Conservation (phyloP, 2,113 vertebrate genomes). For the Siniperca chuatsi region DNA sequence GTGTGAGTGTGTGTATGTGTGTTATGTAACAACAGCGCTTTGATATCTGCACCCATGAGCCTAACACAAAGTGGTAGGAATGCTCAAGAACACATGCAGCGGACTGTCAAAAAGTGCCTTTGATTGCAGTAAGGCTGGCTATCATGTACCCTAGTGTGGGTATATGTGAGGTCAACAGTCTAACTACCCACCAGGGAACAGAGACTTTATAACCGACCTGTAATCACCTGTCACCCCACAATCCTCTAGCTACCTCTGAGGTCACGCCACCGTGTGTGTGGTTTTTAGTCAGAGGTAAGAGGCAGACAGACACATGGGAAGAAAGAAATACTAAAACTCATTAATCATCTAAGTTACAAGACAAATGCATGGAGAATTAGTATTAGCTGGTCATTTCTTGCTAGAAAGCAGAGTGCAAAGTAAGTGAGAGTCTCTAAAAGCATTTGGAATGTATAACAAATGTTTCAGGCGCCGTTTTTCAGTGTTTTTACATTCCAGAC, state of each 20-base stretch:
- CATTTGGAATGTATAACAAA: conserved; percentile 59
- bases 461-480: conserved; percentile 40
- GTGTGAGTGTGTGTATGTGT: conserved; percentile 25
- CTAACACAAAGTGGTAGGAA: conserved; percentile 10
- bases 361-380: conserved; percentile 33
- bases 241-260: conserved; percentile 40
- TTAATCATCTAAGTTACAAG: conserved; percentile 38
- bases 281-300: conserved; percentile 40
- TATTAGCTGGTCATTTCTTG: conserved; percentile 26
- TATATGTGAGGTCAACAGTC: conserved; percentile 25
- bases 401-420: conserved; percentile 36
- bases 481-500: conserved; percentile 73
- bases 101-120: conserved; percentile 65
- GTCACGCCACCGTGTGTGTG: conserved; percentile 37
- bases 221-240: conserved; percentile 56
- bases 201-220: conserved; percentile 37
- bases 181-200: conserved; percentile 44
- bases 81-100: conserved; percentile 28
- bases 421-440: conserved; percentile 40
- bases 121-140: conserved; percentile 51
- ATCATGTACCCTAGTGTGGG: conserved; percentile 27
- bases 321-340: conserved; percentile 24
- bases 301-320: conserved; percentile 34
- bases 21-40: conserved; percentile 39
- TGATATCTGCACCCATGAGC: conserved; percentile 37